phyloP scores from a whole-genome alignment of 1,140 invertebrate genomes.

The Arion vulgaris region DNA sequence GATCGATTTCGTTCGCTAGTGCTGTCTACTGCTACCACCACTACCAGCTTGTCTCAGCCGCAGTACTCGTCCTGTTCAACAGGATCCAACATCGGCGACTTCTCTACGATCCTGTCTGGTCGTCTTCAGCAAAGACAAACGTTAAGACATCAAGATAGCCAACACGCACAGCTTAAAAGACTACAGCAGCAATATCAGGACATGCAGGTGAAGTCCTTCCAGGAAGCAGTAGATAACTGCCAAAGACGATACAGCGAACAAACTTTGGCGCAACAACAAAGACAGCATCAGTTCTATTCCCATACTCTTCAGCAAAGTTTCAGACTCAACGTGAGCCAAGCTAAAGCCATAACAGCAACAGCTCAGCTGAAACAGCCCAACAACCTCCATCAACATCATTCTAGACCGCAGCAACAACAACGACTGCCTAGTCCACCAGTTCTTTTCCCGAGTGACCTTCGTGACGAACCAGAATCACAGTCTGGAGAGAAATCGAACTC shows the following conservation, averaged over 20 bases:
- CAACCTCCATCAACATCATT: not conserved
- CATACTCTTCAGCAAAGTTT: not conserved
- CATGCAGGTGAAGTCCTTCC: not conserved
- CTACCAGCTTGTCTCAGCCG: not conserved
- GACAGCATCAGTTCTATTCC: not conserved
- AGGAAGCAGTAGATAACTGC: conserved; percentile 11
- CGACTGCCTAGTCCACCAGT: conserved; percentile 13
- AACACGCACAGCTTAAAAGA: not conserved
- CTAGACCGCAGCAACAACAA: not conserved
- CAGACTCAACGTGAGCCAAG: not conserved
- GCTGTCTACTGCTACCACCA: not conserved
- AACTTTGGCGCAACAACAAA: not conserved
- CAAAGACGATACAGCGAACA: conserved; percentile 19
- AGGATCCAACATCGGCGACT: not conserved
- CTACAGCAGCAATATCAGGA: conserved; percentile 7
- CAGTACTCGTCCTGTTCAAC: not conserved
- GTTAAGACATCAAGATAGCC: not conserved
- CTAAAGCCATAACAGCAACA: not conserved
- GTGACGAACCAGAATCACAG: conserved; percentile 17
- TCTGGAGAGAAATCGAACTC: not conserved
- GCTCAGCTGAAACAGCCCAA: not conserved
- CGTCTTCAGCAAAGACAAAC: conserved; percentile 3
- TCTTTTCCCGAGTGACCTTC: conserved; percentile 22
- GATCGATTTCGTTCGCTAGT: not conserved
- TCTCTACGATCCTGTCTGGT: not conserved